These are phyloP conservation scores for Leptobrachium leishanense DNA, from an alignment of 2,113 vertebrate genomes.

Conservation along the genomic window DNA sequence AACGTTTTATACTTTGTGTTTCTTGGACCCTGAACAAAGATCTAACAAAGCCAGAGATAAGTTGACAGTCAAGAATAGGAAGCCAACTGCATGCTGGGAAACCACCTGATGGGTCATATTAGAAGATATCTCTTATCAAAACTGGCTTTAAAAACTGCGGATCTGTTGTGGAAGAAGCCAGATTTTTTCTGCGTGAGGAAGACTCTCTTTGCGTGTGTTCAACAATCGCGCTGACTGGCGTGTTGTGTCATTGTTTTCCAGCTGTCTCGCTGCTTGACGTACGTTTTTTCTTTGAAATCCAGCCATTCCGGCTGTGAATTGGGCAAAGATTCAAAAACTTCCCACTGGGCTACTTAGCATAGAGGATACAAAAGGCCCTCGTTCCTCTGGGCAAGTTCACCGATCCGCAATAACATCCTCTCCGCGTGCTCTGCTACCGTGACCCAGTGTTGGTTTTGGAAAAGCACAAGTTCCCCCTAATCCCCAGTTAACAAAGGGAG, in stretches of 20 bases:
- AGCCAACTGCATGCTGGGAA: too few species aligned
- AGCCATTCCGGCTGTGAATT: slow-evolving; percentile 1
- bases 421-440: not conserved
- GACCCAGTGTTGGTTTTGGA: slow-evolving; percentile 4
- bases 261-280: not conserved
- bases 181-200: not conserved
- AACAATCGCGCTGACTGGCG: not conserved
- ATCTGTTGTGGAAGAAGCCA: not conserved
- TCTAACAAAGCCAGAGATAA: too few species aligned
- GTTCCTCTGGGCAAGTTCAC: not conserved
- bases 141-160: too few species aligned
- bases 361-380: not conserved
- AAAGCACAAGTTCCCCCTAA: not conserved
- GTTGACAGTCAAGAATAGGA: too few species aligned
- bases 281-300: not conserved
- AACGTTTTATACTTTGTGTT: too few species aligned
- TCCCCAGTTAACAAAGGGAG: not conserved
- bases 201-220: not conserved
- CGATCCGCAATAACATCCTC: slow-evolving; percentile 7
- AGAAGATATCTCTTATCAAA: too few species aligned
- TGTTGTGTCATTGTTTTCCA: not conserved
- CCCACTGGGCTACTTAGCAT: not conserved
- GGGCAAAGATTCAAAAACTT: not conserved
- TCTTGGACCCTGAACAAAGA: too few species aligned
- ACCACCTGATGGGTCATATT: too few species aligned